Conservation (phyloP, 2,888 invertebrate species). For the Eristalinus sepulchralis region DNA sequence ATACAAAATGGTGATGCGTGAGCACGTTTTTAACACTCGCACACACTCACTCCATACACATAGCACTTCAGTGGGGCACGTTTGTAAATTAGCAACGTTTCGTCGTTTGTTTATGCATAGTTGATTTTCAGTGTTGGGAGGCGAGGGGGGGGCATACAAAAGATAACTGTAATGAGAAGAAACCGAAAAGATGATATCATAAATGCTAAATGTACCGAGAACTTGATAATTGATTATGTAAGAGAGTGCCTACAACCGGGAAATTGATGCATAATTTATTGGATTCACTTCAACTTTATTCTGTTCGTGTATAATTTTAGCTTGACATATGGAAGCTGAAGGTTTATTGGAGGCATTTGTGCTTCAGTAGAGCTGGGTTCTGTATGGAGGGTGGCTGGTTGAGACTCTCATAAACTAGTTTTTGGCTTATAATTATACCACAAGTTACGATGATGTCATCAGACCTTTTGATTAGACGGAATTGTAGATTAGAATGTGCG, state of each 20-base stretch:
- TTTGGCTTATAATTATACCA: not conserved
- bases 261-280: not conserved
- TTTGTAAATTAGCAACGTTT: not conserved
- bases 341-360: not conserved
- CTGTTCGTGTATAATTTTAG: not conserved
- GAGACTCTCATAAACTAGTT: not conserved
- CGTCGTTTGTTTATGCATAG: not conserved
- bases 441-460: not conserved
- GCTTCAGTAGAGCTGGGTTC: not conserved
- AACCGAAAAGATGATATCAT: constrained; percentile 14
- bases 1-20: not conserved
- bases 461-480: not conserved
- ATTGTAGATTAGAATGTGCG: not conserved
- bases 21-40: constrained; percentile 17
- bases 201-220: constrained; percentile 15
- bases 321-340: not conserved
- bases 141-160: not conserved
- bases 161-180: not conserved
- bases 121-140: not conserved
- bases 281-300: not conserved
- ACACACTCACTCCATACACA: not conserved
- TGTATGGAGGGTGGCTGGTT: not conserved
- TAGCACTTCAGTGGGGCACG: not conserved
- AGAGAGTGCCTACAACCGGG: not conserved
- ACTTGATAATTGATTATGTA: constrained; percentile 15